These are phyloP conservation scores for Parapsyche elsis DNA, from an alignment of 1,140 invertebrate species.

Conservation along the genomic window DNA sequence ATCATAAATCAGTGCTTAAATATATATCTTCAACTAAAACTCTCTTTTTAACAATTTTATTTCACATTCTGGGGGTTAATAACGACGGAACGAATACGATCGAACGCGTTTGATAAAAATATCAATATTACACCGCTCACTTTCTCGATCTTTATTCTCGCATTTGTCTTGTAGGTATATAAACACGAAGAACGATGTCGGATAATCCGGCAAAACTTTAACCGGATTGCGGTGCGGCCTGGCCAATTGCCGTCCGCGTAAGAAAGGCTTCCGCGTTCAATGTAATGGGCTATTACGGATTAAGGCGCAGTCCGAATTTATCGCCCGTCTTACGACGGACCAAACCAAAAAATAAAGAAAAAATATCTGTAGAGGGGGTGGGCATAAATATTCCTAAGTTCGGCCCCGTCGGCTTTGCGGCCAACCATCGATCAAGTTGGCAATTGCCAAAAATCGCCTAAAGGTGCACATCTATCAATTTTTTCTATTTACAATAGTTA, in stretches of 20 bases:
- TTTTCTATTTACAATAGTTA: background rate
- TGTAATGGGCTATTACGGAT: slow-evolving; percentile 56
- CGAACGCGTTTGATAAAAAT: no score
- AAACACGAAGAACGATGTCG: slow-evolving; percentile 2
- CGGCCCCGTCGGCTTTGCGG: background rate
- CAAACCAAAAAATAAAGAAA: slow-evolving; percentile 7
- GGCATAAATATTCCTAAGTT: slow-evolving; percentile 2
- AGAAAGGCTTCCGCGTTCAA: slow-evolving; percentile 51
- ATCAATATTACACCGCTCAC: no score
- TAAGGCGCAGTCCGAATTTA: slow-evolving; percentile 50
- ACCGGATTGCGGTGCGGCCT: slow-evolving; percentile 49
- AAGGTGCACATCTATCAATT: background rate
- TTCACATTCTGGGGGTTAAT: no score
- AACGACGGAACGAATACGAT: no score
- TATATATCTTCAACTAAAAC: no score
- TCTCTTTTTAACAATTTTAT: no score
- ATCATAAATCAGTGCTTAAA: slow-evolving; percentile 1
- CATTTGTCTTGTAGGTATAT: background rate
- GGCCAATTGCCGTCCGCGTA: slow-evolving; percentile 43
- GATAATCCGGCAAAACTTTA: slow-evolving; percentile 51
- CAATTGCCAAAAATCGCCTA: slow-evolving; percentile 2
- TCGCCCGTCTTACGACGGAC: slow-evolving; percentile 49
- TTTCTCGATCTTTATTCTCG: background rate
- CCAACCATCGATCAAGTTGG: background rate
- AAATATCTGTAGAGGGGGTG: background rate